These are phyloP conservation scores for Mizuhopecten yessoensis DNA, from an alignment of 1,140 invertebrate species.

Conservation along the genomic window DNA sequence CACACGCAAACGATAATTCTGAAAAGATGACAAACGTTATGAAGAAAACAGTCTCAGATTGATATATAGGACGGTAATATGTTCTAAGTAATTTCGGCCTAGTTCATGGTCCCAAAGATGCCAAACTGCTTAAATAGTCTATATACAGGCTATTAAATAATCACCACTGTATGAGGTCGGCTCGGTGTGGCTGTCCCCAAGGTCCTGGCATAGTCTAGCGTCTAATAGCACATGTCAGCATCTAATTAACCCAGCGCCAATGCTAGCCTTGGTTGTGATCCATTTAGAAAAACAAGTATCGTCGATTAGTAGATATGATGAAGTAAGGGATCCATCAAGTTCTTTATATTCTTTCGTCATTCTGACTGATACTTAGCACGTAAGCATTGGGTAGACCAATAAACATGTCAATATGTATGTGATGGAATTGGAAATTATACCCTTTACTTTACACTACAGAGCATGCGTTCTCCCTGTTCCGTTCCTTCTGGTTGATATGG, in stretches of 20 bases:
- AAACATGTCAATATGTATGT: not conserved
- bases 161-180: not conserved
- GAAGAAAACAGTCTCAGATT: not conserved
- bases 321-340: not conserved
- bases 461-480: slow-evolving; percentile 95
- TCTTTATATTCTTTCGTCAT: not conserved
- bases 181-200: not conserved
- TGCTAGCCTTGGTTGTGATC: not conserved
- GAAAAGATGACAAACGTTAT: not conserved
- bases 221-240: not conserved
- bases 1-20: not conserved
- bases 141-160: not conserved
- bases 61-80: slow-evolving; percentile 1
- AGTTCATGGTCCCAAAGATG: not conserved
- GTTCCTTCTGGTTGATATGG: slow-evolving; percentile 99
- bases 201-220: not conserved
- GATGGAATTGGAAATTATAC: not conserved
- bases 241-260: slow-evolving; percentile 16
- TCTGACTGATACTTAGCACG: not conserved
- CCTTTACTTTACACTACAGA: slow-evolving; percentile 79
- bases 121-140: not conserved
- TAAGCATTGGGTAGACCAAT: not conserved
- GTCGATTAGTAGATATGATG: not conserved
- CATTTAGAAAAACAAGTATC: not conserved
- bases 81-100: not conserved